Conservation (phyloP, 2,888 invertebrate genomes). For the Rhimphoctona megacephalus region DNA sequence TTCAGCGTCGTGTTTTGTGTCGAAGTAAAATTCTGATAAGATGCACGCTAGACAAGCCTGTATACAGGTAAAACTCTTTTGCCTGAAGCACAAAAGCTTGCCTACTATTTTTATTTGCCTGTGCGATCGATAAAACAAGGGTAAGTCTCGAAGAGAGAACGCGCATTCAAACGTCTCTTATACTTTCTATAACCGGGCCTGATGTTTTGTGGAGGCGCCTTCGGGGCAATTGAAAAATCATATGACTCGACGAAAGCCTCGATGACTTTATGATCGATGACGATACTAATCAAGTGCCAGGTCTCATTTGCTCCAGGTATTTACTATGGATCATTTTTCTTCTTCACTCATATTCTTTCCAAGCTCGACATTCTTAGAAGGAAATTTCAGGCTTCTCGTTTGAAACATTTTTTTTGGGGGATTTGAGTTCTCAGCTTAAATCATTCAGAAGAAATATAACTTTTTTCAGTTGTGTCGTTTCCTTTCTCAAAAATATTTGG, state of each 20-base stretch:
- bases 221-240: constrained; percentile 46
- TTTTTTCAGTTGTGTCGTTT: neutral
- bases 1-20: constrained; percentile 11
- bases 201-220: constrained; percentile 7
- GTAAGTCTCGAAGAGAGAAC: neutral
- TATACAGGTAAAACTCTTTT: constrained; percentile 5
- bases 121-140: constrained; percentile 68
- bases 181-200: neutral
- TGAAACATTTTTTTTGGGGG: neutral
- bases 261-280: constrained; percentile 64
- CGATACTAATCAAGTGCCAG: constrained; percentile 53
- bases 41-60: constrained; percentile 71
- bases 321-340: constrained; percentile 12
- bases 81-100: constrained; percentile 5
- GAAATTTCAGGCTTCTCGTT: neutral
- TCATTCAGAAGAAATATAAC: neutral
- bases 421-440: constrained; percentile 12
- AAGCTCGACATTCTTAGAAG: neutral
- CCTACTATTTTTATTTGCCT: constrained; percentile 56
- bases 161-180: neutral
- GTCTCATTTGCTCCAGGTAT: constrained; percentile 45
- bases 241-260: constrained; percentile 57
- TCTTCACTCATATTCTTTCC: neutral
- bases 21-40: constrained; percentile 71
- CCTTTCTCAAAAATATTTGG: neutral